Evolutionary conservation across 2,113 vertebrate species (phyloP), one percentile per base, ranked within the genome.

Genomic region (Malurus elegans): DNA sequence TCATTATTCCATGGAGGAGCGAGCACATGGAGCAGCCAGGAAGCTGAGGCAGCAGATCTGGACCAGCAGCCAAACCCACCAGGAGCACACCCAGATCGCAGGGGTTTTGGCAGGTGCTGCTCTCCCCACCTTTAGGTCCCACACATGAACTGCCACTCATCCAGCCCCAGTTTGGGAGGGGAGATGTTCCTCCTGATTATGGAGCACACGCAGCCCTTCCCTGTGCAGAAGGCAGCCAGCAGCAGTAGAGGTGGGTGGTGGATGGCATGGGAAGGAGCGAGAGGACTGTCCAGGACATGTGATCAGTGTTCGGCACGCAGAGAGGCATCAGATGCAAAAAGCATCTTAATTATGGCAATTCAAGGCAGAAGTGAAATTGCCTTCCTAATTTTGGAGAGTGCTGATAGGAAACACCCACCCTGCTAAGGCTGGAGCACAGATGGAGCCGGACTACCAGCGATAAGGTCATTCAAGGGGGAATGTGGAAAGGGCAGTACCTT

Each of bases 321-420:
- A 80, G 74, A 76, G 79, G 44, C 88, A 75, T 93, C 90, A 79
- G 90, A 88, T 90, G 84, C 64, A 78, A 80, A 94, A 85, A 90
- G 19, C 54, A 13, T 95, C 85, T 79, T 93, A 73, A 94, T 95
- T 76, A 62, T 21, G 45, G 42, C 62, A 67, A 70, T 91, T 76
- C 50, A 66, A 94, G 67, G 51, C 84, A 76, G 81, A 91, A 96
- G 74, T 79, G 58, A 85, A 91, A 85, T 54, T 79, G 78, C 66
- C 42, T 85, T 75, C 73, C 89, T 79, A 38, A 81, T 94, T 92
- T 90, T 76, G 54, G 78, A 40, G 78, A 67, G 80, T 0, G 0
- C 58, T 70, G 58, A 32, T 47, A 14, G 67, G 74, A 82, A 82
- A 53, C 51, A 20, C 51, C 23, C 47, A 58, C 51, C 62, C 74